phyloP scores from a whole-genome alignment of 2,113 vertebrate species.

The Ginglymostoma cirratum region DNA sequence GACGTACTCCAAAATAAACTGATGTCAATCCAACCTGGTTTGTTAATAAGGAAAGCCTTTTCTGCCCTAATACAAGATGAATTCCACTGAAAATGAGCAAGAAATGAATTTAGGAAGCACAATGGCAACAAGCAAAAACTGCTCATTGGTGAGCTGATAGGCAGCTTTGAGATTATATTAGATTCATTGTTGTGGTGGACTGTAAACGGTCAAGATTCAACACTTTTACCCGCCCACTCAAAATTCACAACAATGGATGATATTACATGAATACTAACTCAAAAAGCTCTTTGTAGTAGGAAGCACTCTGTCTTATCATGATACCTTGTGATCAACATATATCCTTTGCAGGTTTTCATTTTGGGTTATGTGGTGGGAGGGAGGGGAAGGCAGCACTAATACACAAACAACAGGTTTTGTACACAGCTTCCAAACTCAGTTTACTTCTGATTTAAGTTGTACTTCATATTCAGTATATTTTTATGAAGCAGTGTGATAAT shows the following conservation, averaged over 20 bases:
- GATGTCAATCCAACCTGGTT: not conserved
- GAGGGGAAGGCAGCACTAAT: not conserved
- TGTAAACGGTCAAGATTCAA: not conserved
- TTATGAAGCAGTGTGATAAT: not conserved
- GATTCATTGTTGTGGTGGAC: not conserved
- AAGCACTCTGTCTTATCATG: not conserved
- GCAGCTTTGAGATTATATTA: not conserved
- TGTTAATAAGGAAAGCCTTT: not conserved
- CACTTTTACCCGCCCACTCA: not conserved
- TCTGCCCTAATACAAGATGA: not conserved
- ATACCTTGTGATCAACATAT: not conserved
- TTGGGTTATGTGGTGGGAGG: not conserved
- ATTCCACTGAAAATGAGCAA: not conserved
- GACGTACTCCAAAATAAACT: not conserved
- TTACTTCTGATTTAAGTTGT: not conserved
- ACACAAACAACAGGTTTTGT: not conserved
- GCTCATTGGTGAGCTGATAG: not conserved
- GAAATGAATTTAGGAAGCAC: not conserved
- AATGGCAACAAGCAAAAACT: not conserved
- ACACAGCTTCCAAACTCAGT: not conserved
- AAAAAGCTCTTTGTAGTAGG: not conserved
- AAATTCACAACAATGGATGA: not conserved
- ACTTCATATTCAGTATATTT: not conserved
- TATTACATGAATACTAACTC: not conserved
- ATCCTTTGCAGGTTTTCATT: not conserved